Evolutionary conservation across 2,888 invertebrate genomes (phyloP).

Genomic region (Andrena praecox): DNA sequence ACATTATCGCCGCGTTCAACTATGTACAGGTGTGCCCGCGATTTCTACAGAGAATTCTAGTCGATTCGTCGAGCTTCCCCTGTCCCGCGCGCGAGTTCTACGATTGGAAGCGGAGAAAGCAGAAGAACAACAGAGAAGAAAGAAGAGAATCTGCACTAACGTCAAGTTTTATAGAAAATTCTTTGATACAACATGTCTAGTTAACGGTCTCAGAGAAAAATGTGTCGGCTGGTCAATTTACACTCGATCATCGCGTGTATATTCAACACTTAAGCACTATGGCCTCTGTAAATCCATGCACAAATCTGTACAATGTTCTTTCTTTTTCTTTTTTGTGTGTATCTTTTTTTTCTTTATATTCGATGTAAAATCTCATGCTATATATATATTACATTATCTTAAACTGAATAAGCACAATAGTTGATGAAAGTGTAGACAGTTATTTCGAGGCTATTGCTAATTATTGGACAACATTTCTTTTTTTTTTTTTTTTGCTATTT

Average conservation of each 20-base stretch:
- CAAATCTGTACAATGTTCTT: conserved; percentile 66
- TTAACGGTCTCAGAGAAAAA: conserved; percentile 53
- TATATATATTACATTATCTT: conserved; percentile 65
- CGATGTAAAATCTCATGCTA: conserved; percentile 70
- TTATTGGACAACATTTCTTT: conserved; percentile 56
- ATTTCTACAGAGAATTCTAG: too few relatives aligned
- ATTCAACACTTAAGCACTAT: conserved; percentile 69
- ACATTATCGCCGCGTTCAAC: conserved; percentile 51
- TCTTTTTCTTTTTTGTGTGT: conserved; percentile 4
- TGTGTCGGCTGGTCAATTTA: conserved; percentile 56
- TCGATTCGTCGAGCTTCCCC: too few relatives aligned
- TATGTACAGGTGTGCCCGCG: background rate
- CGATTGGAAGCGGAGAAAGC: background rate
- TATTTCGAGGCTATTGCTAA: conserved; percentile 67
- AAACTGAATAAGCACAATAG: conserved; percentile 66
- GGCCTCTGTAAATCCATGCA: conserved; percentile 72
- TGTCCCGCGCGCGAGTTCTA: background rate
- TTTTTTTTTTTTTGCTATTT: conserved; percentile 44
- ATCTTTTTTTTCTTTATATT: conserved; percentile 42
- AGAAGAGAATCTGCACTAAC: conserved; percentile 67
- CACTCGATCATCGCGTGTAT: conserved; percentile 43
- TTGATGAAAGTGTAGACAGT: conserved; percentile 66
- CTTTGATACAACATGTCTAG: conserved; percentile 47
- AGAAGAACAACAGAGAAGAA: background rate
- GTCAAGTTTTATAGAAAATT: conserved; percentile 71